Percentiles rank a stretch among this genome's conserved stretches.
Evolutionary conservation across 2,888 invertebrate species (phyloP).

Genomic region (Nudaria mundana): DNA sequence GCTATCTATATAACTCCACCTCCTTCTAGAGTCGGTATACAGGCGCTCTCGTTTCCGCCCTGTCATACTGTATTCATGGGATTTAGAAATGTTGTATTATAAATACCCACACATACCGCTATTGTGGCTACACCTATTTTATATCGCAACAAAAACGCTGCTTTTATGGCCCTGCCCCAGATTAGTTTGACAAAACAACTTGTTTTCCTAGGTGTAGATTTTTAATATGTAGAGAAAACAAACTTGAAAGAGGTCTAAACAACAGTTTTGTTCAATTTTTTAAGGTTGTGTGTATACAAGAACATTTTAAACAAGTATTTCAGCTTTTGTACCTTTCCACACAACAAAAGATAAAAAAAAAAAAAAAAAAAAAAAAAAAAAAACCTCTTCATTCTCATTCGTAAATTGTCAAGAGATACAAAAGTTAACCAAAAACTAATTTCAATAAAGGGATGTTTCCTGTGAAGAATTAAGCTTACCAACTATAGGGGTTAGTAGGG

Average conservation of each 20-base stretch:
- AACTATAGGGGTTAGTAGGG: constrained; percentile 12
- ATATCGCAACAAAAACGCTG: constrained; percentile 20
- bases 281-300: too few relatives aligned
- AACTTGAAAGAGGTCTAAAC: too few relatives aligned
- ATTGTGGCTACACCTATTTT: constrained; percentile 20
- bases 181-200: constrained; percentile 3
- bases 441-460: constrained; percentile 18
- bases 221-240: too few relatives aligned
- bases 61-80: constrained; percentile 67
- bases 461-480: constrained; percentile 25
- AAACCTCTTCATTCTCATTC: background rate
- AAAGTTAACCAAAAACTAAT: constrained; percentile 15
- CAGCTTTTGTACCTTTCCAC: too few relatives aligned
- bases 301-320: too few relatives aligned
- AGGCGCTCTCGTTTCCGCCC: constrained; percentile 39
- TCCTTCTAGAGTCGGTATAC: constrained; percentile 18
- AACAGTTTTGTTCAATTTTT: too few relatives aligned
- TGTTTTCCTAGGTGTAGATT: background rate
- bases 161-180: constrained; percentile 4
- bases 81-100: constrained; percentile 61
- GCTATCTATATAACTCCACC: constrained; percentile 20
- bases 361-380: too few relatives aligned
- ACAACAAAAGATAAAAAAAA: too few relatives aligned
- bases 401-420: background rate
- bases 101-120: constrained; percentile 38